Base-by-base conservation (phyloP, 2,888 invertebrate species). In the Endomychus coccineus region DNA sequence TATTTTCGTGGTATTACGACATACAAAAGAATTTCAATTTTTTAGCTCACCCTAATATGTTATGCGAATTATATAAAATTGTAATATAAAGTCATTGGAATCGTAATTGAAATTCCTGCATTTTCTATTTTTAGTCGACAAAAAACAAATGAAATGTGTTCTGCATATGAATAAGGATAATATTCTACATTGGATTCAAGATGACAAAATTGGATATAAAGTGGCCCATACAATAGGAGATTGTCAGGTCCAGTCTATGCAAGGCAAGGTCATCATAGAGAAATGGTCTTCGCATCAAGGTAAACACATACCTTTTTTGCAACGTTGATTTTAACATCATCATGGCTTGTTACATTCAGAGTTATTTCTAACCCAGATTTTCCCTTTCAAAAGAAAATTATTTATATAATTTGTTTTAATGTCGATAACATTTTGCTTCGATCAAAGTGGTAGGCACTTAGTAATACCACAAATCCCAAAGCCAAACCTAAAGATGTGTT, bases 261-360 rank as follows among this genome's bases (percentile, higher is more conserved):
- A 57, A 51, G 72, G 66, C 5, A 48, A 43, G 29, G 70, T 67
- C 4, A 36, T 68, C 4, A 48, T 67, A 9, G 59, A 62, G 27
- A 56, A 67, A 27, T 66, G 64, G 58, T 62, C 62, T 39, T 50
- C 55, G 7, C 50, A 56, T 25, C 31, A 40, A 36, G 62, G 61
- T 49, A 41, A 38, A 27, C 6, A n/a, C 6, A n/a, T 7, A n/a
- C 21, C 21, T 7, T 19, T 19, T 6, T 7, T 19, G 21, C 6
- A 7, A 19, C 21, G 6, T 19, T 19, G 21, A 19, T 19, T 19
- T n/a, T n/a, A n/a, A n/a, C n/a, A n/a, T n/a, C 6, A 19, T 19
- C n/a, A 7, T 19, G 21, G 21, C 21, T 19, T 19, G 21, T n/a
- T 19, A n/a, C n/a, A n/a, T n/a, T n/a, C n/a, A n/a, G n/a, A n/a